phyloP scores from a whole-genome alignment of 2,888 invertebrate genomes.

The Idaea biselata region DNA sequence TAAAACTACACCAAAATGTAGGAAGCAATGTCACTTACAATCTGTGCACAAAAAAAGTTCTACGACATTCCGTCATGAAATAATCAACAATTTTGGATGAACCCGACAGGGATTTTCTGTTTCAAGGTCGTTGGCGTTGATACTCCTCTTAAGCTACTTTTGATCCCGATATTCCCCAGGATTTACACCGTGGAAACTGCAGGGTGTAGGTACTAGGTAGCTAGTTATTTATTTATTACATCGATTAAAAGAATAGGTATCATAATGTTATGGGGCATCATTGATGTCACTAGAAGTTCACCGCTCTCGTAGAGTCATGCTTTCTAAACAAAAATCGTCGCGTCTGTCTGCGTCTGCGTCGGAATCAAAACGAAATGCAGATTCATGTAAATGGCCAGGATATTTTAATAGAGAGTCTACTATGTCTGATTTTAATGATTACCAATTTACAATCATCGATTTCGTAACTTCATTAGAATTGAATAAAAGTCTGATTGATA shows the following conservation, averaged over 20 bases:
- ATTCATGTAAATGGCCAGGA: conserved; percentile 24
- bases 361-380: conserved; percentile 16
- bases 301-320: conserved; percentile 8
- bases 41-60: too few relatives aligned
- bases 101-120: too few relatives aligned
- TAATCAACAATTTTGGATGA: too few relatives aligned
- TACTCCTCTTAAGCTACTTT: too few relatives aligned
- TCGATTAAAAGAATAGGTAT: background rate
- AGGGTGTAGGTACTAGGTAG: too few relatives aligned
- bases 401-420: conserved; percentile 21
- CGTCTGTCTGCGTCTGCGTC: conserved; percentile 12
- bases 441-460: conserved; percentile 3
- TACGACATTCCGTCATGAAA: too few relatives aligned
- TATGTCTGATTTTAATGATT: conserved; percentile 9
- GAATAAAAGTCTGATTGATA: background rate
- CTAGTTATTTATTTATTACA: too few relatives aligned
- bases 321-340: conserved; percentile 21
- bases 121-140: too few relatives aligned
- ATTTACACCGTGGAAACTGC: too few relatives aligned
- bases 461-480: background rate
- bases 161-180: too few relatives aligned
- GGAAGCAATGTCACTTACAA: too few relatives aligned
- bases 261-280: background rate
- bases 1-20: too few relatives aligned
- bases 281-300: background rate